Conservation (phyloP, 2,888 invertebrate species). For the Boloria euphrosyne region DNA sequence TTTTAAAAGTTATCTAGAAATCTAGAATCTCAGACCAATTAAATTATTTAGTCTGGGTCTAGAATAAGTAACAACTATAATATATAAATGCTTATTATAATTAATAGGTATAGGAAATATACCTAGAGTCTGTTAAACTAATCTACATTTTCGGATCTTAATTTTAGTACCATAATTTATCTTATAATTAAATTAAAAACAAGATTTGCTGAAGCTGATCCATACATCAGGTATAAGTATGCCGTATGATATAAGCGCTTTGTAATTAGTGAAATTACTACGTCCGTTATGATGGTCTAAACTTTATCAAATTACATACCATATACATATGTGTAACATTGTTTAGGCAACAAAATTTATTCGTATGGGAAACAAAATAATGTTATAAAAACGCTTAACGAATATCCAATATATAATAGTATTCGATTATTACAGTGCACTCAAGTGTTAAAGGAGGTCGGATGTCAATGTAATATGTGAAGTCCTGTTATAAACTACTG, state of each 20-base stretch:
- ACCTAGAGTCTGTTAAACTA: too few species aligned
- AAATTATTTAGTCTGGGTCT: too few species aligned
- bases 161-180: constrained; percentile 9
- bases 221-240: neutral
- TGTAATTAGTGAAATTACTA: constrained; percentile 33
- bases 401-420: neutral
- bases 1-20: too few species aligned
- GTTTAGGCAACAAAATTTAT: too few species aligned
- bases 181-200: neutral
- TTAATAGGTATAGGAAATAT: too few species aligned
- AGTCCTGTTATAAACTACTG: constrained; percentile 35
- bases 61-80: too few species aligned
- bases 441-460: constrained; percentile 27
- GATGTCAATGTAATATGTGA: constrained; percentile 24
- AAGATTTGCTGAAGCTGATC: neutral
- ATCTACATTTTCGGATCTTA: constrained; percentile 4
- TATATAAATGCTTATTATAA: too few species aligned
- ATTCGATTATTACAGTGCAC: constrained; percentile 8
- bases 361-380: constrained; percentile 5
- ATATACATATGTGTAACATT: constrained; percentile 19
- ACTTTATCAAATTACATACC: too few species aligned
- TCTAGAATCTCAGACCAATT: too few species aligned
- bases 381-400: neutral
- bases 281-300: constrained; percentile 16
- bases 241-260: constrained; percentile 23